Evolutionary conservation across 64 coral and sea anemone genomes (phyloP).

Genomic region (Hydrozoanthus tunicans): DNA sequence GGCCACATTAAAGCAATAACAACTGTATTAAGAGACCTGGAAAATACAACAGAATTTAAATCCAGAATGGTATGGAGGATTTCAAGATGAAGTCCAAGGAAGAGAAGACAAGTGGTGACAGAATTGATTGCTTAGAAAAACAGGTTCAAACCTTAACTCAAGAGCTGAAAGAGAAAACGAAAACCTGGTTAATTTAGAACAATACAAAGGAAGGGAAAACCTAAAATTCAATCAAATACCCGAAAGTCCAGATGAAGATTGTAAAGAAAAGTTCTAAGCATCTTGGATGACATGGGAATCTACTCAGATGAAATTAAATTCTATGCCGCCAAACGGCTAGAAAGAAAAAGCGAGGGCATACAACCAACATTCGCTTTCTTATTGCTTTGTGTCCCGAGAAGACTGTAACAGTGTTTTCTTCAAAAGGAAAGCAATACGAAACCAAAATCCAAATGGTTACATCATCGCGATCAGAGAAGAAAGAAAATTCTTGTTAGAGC

Average conservation of each 20-base stretch:
- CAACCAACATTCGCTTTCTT: background rate
- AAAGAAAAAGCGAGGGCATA: background rate
- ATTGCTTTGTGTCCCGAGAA: constrained; percentile 4
- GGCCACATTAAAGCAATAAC: too few relatives aligned
- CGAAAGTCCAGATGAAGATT: constrained; percentile 8
- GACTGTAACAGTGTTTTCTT: background rate
- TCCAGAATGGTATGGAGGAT: background rate
- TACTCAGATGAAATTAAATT: constrained; percentile 2
- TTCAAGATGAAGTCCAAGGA: background rate
- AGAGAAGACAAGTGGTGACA: background rate
- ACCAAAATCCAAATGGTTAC: constrained; percentile 12
- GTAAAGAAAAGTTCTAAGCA: constrained; percentile 10
- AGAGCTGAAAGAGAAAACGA: constrained; percentile 20
- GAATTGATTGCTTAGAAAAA: constrained; percentile 16
- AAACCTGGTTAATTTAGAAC: constrained; percentile 38
- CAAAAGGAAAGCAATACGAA: constrained; percentile 5
- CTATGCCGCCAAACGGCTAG: background rate
- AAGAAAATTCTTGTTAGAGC: constrained; percentile 33
- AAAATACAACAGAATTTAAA: background rate
- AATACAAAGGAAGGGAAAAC: constrained; percentile 28
- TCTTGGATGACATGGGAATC: constrained; percentile 44
- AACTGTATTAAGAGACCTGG: too few relatives aligned
- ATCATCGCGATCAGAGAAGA: constrained; percentile 27
- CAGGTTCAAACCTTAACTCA: constrained; percentile 23
- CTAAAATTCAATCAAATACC: constrained; percentile 23